Conservation (phyloP, 2,888 invertebrate genomes). For the Drosophila anceps region DNA sequence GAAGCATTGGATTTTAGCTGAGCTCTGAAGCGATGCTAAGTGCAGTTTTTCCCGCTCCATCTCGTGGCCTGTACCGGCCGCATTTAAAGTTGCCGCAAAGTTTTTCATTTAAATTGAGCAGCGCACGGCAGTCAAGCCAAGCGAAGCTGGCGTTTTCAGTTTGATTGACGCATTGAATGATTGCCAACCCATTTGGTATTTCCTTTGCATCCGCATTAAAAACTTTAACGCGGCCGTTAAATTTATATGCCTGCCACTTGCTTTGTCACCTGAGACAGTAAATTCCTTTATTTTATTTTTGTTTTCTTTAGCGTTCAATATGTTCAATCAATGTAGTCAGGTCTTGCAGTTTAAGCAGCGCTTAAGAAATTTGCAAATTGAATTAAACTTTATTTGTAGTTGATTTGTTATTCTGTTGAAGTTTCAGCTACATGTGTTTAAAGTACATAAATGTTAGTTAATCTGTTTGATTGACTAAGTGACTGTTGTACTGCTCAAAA, state of each 20-base stretch:
- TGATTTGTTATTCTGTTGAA: background rate
- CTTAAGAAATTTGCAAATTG: background rate
- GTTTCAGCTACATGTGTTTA: background rate
- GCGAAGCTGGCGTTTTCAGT: conserved; percentile 37
- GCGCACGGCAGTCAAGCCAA: conserved; percentile 46
- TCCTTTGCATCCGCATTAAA: conserved; percentile 1
- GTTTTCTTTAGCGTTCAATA: background rate
- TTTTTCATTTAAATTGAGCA: conserved; percentile 80
- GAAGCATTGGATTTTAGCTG: conserved; percentile 60
- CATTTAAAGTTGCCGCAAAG: conserved; percentile 68
- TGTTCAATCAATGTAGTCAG: conserved; percentile 13
- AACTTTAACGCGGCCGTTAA: conserved; percentile 27
- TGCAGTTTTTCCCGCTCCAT: conserved; percentile 34
- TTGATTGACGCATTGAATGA: conserved; percentile 78
- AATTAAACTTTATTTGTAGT: background rate
- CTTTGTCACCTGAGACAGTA: conserved; percentile 36
- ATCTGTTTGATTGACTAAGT: background rate
- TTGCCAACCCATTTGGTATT: conserved; percentile 41
- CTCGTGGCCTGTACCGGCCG: conserved; percentile 23
- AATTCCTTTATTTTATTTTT: conserved; percentile 9
- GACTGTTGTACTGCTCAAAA: background rate
- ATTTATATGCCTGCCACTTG: conserved; percentile 44
- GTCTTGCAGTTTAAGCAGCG: conserved; percentile 1
- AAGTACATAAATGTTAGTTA: background rate
- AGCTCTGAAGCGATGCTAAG: conserved; percentile 53